Evolutionary conservation across 1,140 invertebrate genomes (phyloP).

Genomic region (Drosophila ambigua): DNA sequence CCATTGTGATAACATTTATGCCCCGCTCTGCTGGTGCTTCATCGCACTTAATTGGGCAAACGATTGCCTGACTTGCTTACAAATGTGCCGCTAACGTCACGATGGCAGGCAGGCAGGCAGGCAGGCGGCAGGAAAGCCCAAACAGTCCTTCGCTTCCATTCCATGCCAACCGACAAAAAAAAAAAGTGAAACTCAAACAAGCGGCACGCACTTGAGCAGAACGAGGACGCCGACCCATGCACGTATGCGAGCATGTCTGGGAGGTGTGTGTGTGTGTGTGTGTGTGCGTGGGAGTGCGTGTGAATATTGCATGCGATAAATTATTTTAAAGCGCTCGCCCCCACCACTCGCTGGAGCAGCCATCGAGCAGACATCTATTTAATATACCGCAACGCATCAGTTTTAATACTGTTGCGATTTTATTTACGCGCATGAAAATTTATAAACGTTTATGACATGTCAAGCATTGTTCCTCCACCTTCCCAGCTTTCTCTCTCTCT

Average conservation of each 20-base stretch:
- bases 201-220: conserved; percentile 50
- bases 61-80: conserved; percentile 79
- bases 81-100: conserved; percentile 46
- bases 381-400: conserved; percentile 73
- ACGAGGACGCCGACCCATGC: conserved; percentile 7
- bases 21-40: conserved; percentile 41
- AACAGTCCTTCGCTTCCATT: conserved; percentile 31
- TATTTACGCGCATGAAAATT: conserved; percentile 74
- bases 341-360: not conserved
- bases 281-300: conserved; percentile 25
- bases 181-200: conserved; percentile 27
- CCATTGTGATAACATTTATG: conserved; percentile 76
- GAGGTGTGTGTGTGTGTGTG: conserved; percentile 1
- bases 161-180: conserved; percentile 18
- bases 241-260: conserved; percentile 30
- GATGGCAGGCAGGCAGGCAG: not conserved
- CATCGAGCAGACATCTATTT: conserved; percentile 56
- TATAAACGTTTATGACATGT: conserved; percentile 78
- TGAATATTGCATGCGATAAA: conserved; percentile 77
- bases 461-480: conserved; percentile 18
- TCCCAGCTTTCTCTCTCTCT: too few relatives aligned
- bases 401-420: conserved; percentile 78
- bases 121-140: conserved; percentile 12
- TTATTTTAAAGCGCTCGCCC: conserved; percentile 70
- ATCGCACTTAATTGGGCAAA: conserved; percentile 73